Evolutionary conservation across 2,113 vertebrate genomes (phyloP).

Genomic region (Poecile atricapillus): DNA sequence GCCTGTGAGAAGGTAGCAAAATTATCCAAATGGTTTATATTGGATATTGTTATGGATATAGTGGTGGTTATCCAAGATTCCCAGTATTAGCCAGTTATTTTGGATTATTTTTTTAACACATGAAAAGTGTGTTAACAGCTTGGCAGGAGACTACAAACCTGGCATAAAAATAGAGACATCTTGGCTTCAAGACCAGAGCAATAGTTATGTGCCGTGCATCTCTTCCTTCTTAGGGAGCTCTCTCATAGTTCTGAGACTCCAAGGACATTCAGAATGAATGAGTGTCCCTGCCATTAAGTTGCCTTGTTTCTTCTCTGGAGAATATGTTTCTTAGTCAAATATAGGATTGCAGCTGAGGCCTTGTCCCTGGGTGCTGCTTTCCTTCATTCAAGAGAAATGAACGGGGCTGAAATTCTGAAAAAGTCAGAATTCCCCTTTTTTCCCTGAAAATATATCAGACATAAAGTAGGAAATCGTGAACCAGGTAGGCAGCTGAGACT

Average conservation of each 20-base stretch:
- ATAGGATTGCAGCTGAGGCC: not conserved
- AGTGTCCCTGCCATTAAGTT: not conserved
- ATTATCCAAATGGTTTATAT: not conserved
- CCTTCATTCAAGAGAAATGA: not conserved
- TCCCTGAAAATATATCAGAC: not conserved
- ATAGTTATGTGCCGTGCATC: not conserved
- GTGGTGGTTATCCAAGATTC: not conserved
- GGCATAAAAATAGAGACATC: not conserved
- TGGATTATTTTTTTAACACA: not conserved
- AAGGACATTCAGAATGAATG: not conserved
- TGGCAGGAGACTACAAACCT: not conserved
- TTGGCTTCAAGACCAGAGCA: not conserved
- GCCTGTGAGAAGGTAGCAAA: not conserved
- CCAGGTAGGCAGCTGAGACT: not conserved
- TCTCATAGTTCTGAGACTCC: not conserved
- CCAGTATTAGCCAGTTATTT: not conserved
- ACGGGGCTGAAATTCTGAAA: not conserved
- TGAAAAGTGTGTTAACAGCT: not conserved
- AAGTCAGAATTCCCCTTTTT: not conserved
- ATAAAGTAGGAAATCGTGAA: not conserved
- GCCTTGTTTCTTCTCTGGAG: not conserved
- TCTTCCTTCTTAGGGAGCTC: not conserved
- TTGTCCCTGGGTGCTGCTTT: not conserved
- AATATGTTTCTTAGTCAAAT: not conserved
- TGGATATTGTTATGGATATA: not conserved